Conservation (phyloP, 2,113 vertebrate genomes). For the Dicaeum eximium region DNA sequence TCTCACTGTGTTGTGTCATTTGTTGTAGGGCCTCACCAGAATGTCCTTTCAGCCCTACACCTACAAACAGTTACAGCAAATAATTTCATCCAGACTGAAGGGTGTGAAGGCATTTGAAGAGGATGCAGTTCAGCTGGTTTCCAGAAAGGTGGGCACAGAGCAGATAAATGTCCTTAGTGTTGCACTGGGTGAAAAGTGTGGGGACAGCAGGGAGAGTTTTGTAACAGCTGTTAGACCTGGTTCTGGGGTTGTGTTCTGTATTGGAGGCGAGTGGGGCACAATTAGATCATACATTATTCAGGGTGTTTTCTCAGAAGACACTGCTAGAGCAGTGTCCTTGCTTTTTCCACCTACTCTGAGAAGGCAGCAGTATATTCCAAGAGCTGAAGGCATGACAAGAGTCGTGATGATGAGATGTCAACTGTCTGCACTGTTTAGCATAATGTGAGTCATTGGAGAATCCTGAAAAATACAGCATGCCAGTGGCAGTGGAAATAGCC, state of each 20-base stretch:
- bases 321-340: neutral
- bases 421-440: neutral
- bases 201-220: neutral
- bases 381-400: slow-evolving; percentile 10
- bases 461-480: neutral
- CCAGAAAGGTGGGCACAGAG: slow-evolving; percentile 85
- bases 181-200: rapidly evolving
- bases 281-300: neutral
- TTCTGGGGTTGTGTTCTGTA: neutral
- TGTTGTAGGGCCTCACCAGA: slow-evolving; percentile 87
- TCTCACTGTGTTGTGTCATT: neutral
- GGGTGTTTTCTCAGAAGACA: neutral
- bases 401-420: neutral
- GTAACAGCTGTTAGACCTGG: too few relatives aligned
- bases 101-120: slow-evolving; percentile 88
- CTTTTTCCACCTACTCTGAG: neutral
- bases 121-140: slow-evolving; percentile 91
- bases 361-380: neutral
- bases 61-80: slow-evolving; percentile 91
- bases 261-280: neutral
- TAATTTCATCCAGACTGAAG: slow-evolving; percentile 85
- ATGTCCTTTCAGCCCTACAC: slow-evolving; percentile 98
- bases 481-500: neutral
- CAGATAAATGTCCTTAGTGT: neutral
- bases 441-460: neutral